These are phyloP conservation scores for Cyclopterus lumpus DNA, from an alignment of 2,797 vertebrate genomes.

Conservation along the genomic window DNA sequence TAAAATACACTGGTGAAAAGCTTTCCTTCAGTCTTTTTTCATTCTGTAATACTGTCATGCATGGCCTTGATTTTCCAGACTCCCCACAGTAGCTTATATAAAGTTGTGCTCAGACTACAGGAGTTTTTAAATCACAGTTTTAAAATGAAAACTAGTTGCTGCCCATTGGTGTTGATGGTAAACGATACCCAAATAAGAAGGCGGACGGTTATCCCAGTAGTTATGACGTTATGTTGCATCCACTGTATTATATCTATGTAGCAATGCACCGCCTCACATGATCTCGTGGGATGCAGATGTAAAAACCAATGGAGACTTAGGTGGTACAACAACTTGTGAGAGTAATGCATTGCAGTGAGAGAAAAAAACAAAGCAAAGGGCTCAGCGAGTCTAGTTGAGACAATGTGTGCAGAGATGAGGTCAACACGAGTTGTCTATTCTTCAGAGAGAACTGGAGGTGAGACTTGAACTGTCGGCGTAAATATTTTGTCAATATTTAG, in stretches of 20 bases:
- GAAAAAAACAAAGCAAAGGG: no score
- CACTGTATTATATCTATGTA: background rate
- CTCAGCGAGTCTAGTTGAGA: background rate
- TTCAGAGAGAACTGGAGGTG: background rate
- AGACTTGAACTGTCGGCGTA: background rate
- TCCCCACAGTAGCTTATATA: conserved; percentile 3
- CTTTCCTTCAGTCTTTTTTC: conserved; percentile 21
- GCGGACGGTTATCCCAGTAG: background rate
- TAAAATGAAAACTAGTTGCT: background rate
- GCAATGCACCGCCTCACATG: background rate
- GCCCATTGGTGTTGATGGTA: background rate
- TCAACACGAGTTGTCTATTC: background rate
- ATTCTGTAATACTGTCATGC: conserved; percentile 12
- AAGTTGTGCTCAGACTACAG: background rate
- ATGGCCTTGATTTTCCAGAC: conserved; percentile 32
- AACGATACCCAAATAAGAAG: background rate
- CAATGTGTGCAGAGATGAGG: background rate
- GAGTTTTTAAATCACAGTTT: background rate
- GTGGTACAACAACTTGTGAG: background rate
- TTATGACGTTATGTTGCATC: background rate
- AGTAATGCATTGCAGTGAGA: background rate
- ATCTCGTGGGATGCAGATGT: background rate
- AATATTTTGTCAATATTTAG: background rate
- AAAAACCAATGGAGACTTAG: background rate
- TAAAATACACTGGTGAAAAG: conserved; percentile 11